Conservation (phyloP, 2,888 invertebrate genomes). For the Drosophila rellima region DNA sequence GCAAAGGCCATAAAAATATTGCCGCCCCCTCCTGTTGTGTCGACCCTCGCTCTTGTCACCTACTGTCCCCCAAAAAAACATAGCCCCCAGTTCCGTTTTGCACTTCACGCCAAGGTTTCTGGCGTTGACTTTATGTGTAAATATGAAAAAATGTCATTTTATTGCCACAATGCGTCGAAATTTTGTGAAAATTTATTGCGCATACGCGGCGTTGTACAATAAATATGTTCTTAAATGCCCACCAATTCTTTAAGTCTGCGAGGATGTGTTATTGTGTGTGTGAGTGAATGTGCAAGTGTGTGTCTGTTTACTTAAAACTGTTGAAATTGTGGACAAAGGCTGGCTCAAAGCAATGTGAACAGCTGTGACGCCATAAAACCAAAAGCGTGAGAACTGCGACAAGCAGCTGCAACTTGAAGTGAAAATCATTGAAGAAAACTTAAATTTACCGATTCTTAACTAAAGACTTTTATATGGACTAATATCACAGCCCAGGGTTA, state of each 20-base stretch:
- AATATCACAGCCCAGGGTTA: no score
- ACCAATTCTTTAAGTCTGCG: slow-evolving; percentile 27
- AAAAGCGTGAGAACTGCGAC: slow-evolving; percentile 15
- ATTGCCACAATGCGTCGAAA: slow-evolving; percentile 79
- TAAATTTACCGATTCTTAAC: not conserved
- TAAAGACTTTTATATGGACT: not conserved
- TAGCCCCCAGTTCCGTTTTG: slow-evolving; percentile 8
- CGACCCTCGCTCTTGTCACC: not conserved
- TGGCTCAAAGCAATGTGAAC: slow-evolving; percentile 13
- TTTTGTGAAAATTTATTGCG: slow-evolving; percentile 77
- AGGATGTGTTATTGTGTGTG: slow-evolving; percentile 20
- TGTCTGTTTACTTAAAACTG: slow-evolving; percentile 63
- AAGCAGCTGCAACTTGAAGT: slow-evolving; percentile 20
- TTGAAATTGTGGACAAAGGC: slow-evolving; percentile 40
- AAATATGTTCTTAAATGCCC: slow-evolving; percentile 72
- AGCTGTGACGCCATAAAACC: slow-evolving; percentile 23
- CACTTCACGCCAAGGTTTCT: slow-evolving; percentile 32
- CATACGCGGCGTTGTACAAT: slow-evolving; percentile 73
- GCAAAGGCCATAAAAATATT: slow-evolving; percentile 61
- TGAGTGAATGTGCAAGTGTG: not conserved
- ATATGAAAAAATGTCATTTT: slow-evolving; percentile 79
- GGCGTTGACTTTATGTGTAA: slow-evolving; percentile 77
- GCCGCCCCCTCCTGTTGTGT: not conserved
- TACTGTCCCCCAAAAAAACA: not conserved
- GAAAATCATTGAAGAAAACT: not conserved